Evolutionary conservation across 2,113 vertebrate species (phyloP).

Genomic region (Atlantisia rogersi): DNA sequence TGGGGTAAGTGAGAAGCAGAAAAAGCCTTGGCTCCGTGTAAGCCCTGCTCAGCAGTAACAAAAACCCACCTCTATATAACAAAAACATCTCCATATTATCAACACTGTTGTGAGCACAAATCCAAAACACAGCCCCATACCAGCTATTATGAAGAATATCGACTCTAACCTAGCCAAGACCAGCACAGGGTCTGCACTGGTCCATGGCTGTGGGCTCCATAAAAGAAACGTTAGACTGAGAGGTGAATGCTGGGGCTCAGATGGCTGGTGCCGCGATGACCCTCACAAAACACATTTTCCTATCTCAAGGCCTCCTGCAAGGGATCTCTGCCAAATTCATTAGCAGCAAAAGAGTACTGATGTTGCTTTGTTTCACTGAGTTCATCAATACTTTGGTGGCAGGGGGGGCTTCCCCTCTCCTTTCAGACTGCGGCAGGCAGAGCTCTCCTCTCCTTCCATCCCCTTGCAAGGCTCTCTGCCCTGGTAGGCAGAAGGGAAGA

Average conservation of each 20-base stretch:
- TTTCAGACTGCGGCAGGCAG: background rate
- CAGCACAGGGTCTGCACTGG: background rate
- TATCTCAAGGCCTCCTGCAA: background rate
- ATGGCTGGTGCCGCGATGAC: background rate
- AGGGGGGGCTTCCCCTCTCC: background rate
- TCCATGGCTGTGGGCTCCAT: background rate
- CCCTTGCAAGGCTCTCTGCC: background rate
- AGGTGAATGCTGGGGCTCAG: background rate
- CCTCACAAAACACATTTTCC: background rate
- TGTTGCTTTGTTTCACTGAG: background rate
- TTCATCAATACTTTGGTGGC: background rate
- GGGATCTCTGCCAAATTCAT: background rate
- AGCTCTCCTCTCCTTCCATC: background rate
- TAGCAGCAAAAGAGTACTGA: background rate
- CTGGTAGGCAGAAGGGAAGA: background rate
- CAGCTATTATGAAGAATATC: no score
- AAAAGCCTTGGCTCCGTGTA: no score
- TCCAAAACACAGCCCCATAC: no score
- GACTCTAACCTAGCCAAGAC: no score
- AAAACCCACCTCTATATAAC: no score
- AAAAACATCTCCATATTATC: no score
- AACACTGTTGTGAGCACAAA: no score
- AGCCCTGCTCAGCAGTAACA: no score
- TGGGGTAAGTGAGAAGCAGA: no score
- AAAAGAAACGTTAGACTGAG: background rate